Conservation (phyloP, 2,888 invertebrate species). For the Nasonovia ribisnigri region DNA sequence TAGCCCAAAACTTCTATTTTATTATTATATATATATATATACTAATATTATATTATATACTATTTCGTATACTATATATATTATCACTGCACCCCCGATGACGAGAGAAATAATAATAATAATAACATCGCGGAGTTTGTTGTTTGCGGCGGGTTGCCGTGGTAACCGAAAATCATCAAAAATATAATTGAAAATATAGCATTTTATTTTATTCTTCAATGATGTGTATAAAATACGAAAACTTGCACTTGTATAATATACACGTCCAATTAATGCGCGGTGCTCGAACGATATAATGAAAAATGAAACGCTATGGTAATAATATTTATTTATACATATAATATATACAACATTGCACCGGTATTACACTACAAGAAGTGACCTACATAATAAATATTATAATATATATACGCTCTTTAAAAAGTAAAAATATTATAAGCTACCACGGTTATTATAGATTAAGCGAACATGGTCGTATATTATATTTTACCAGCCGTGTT, state of each 20-base stretch:
- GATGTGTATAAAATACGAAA: neutral
- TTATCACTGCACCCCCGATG: neutral
- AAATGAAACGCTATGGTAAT: neutral
- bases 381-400: neutral
- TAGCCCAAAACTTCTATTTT: conserved; percentile 42
- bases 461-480: neutral
- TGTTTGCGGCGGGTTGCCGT: neutral
- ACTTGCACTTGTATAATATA: neutral
- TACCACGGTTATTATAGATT: neutral
- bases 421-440: no score
- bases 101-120: conserved; percentile 45
- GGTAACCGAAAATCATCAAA: conserved; percentile 11
- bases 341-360: neutral
- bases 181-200: conserved; percentile 13
- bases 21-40: conserved; percentile 18
- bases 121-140: conserved; percentile 23
- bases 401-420: neutral
- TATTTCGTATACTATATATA: neutral
- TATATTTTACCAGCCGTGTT: no score
- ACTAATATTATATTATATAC: neutral
- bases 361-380: neutral
- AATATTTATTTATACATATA: neutral
- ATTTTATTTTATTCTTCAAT: neutral
- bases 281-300: neutral
- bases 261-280: neutral